Evolutionary conservation across 2,113 vertebrate genomes (phyloP), one percentile per base, ranked within the genome.

Genomic region (Ellobius talpinus): DNA sequence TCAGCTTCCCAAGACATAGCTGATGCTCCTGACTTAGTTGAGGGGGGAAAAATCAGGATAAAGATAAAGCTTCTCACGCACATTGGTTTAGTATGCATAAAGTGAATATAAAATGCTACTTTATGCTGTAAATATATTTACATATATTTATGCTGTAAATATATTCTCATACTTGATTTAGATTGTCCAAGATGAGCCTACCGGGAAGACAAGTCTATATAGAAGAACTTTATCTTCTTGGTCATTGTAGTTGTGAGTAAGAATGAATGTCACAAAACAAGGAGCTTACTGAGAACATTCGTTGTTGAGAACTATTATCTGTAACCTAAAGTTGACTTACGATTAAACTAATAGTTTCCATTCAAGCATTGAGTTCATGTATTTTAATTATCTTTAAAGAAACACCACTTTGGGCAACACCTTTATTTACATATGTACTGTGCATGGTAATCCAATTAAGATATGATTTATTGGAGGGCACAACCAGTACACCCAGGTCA

Each of bases 101-200:
- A 78, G 47, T 52, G 14, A 66, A 50, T 77, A 89, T 70, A 50
- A 79, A 87, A 79, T 65, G 47, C 55, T 79, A 16, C 13, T 77
- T 33, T 33, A 42, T 52, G 1, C 5, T 96, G 70, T 88, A 96
- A 94, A 74, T 52, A 90, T 74, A 92, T 68, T 91, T n/a, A n/a
- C n/a, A n/a, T n/a, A n/a, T n/a, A n/a, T n/a, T n/a, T n/a, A n/a
- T 92, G 58, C 33, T 94, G 70, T 88, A 96, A 94, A 74, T 52
- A 90, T 74, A 92, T 68, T 91, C 74, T 90, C 13, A 61, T 45
- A 11, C 29, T 81, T 14, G 90, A 10, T 8, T 50, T 89, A 90
- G 65, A 91, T 82, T 84, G 50, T 39, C n/a, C 36, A 89, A 33
- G 73, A 81, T 72, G 50, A 89, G 70, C 90, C 55, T 33, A 61